Conservation (phyloP, 2,888 invertebrate species). For the Acanthosepion lycidas region DNA sequence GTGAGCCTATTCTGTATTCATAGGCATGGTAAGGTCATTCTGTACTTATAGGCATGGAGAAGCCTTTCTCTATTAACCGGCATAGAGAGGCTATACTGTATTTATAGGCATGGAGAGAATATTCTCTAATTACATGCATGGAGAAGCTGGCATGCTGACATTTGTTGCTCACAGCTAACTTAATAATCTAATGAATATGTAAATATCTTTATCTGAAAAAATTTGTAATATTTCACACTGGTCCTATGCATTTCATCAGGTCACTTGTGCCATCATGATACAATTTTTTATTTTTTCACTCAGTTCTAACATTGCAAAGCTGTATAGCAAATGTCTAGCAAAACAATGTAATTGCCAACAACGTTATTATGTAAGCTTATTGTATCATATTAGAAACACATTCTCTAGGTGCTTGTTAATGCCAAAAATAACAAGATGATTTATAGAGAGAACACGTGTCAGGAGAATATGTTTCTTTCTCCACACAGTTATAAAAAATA, state of each 20-base stretch:
- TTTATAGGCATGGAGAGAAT: neutral
- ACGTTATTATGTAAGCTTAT: neutral
- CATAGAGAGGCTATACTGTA: neutral
- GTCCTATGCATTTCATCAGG: neutral
- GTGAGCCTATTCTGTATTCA: neutral
- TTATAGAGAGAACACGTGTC: neutral
- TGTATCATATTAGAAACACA: neutral
- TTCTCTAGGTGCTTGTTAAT: neutral
- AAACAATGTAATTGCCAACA: neutral
- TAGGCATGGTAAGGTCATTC: neutral
- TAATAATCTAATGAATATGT: neutral
- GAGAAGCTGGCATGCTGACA: neutral
- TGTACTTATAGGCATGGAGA: neutral
- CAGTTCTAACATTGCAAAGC: neutral
- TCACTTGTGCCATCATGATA: neutral
- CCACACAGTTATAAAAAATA: too few relatives aligned
- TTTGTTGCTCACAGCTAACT: neutral
- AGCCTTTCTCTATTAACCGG: too few relatives aligned
- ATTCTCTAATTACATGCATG: too few relatives aligned
- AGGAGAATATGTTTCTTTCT: neutral
- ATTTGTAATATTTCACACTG: neutral
- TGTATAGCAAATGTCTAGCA: neutral
- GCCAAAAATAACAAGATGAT: neutral
- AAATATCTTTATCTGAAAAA: neutral
- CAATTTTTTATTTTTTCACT: neutral